phyloP scores from a whole-genome alignment of 2,888 invertebrate genomes.

The Elgonia sp. region DNA sequence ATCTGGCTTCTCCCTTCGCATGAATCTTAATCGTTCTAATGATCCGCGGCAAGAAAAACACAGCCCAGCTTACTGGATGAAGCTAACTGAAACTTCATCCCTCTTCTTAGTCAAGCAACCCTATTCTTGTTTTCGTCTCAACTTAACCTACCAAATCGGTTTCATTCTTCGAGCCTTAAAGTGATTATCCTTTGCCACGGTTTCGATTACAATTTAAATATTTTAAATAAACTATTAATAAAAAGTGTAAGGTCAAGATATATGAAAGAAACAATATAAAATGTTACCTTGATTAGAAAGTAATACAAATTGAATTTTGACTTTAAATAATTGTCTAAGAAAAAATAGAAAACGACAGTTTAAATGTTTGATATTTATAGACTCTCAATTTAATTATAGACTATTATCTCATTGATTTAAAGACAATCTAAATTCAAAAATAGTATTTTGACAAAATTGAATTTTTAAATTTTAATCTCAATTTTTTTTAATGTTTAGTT shows the following conservation, averaged over 20 bases:
- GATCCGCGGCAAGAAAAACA: constrained; percentile 87
- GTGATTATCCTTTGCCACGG: constrained; percentile 79
- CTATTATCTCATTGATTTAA: no score
- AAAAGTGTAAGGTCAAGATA: background rate
- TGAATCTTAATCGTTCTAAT: constrained; percentile 86
- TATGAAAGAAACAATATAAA: background rate
- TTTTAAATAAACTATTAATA: background rate
- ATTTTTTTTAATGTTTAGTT: no score
- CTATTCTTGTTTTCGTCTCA: constrained; percentile 78
- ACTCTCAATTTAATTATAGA: no score
- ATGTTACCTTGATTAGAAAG: no score
- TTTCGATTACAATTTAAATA: constrained; percentile 54
- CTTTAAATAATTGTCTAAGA: no score
- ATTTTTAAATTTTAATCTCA: no score
- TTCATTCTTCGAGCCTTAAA: constrained; percentile 80
- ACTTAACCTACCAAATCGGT: constrained; percentile 80
- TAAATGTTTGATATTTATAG: no score
- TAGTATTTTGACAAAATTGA: no score
- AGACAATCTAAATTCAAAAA: no score
- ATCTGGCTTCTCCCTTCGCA: constrained; percentile 85
- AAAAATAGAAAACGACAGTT: no score
- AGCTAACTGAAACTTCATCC: constrained; percentile 85
- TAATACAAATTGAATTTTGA: no score
- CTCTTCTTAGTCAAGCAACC: constrained; percentile 81
- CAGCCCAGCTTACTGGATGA: constrained; percentile 82